Conservation (phyloP, 2,888 invertebrate genomes). For the Clostera curtula region DNA sequence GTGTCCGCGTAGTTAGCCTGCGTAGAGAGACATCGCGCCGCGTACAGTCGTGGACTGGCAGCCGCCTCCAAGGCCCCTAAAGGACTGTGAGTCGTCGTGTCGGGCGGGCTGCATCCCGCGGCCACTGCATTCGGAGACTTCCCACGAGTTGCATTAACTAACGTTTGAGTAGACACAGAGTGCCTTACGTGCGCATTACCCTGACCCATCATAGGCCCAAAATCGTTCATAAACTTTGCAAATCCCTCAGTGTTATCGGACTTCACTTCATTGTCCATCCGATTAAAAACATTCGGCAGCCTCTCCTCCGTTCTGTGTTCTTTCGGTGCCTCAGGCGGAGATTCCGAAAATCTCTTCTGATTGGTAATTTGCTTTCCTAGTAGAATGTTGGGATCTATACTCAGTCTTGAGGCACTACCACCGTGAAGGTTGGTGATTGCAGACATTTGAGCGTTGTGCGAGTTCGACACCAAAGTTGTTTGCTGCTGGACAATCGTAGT, state of each 20-base stretch:
- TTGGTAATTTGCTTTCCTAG: conserved; percentile 45
- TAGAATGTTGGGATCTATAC: conserved; percentile 76
- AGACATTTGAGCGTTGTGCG: conserved; percentile 62
- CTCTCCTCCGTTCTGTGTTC: conserved; percentile 23
- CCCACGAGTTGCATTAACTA: conserved; percentile 47
- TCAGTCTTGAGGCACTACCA: conserved; percentile 59
- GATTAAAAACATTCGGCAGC: conserved; percentile 9
- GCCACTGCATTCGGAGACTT: conserved; percentile 39
- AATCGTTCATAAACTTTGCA: conserved; percentile 35
- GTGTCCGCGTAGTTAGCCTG: conserved; percentile 55
- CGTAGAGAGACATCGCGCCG: conserved; percentile 26
- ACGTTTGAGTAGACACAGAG: conserved; percentile 85
- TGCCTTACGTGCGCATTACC: conserved; percentile 60
- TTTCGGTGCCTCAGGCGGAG: conserved; percentile 13
- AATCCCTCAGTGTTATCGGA: conserved; percentile 30
- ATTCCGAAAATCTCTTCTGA: conserved; percentile 34
- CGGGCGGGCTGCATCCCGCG: conserved; percentile 78
- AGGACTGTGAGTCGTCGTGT: conserved; percentile 90
- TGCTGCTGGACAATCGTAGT: conserved; percentile 90
- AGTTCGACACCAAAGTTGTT: conserved; percentile 84
- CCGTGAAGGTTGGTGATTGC: conserved; percentile 35
- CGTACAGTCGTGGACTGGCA: conserved; percentile 21
- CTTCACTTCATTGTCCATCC: conserved; percentile 16
- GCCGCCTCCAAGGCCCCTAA: conserved; percentile 71
- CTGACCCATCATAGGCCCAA: conserved; percentile 15